Conservation (phyloP, 2,113 vertebrate genomes). For the Panthera tigris region DNA sequence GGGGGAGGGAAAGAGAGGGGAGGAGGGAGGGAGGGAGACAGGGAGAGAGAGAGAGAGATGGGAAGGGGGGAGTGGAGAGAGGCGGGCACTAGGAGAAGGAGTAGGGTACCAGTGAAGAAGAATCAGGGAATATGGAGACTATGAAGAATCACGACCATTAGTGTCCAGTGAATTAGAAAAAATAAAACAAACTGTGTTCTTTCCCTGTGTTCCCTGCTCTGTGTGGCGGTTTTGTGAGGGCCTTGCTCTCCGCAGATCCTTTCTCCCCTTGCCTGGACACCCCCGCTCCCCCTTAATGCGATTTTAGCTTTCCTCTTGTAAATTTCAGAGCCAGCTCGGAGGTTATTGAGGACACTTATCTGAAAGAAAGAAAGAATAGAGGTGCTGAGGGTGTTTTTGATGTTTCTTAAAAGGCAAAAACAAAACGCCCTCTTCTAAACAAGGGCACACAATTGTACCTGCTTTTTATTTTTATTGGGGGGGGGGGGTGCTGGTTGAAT, state of each 20-base stretch:
- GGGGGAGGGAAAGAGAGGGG: conserved; percentile 29
- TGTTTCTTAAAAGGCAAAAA: conserved; percentile 81
- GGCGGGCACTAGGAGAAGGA: background rate
- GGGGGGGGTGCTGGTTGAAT: background rate
- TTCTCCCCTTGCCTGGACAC: background rate
- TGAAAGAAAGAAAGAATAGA: conserved; percentile 67
- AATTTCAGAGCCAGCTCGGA: conserved; percentile 61
- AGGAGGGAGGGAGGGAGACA: background rate
- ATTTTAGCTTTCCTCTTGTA: conserved; percentile 64
- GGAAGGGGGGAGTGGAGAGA: background rate
- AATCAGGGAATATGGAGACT: background rate
- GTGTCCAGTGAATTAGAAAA: conserved; percentile 44
- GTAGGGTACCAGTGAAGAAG: background rate
- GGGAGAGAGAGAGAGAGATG: fast-evolving
- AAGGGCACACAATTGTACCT: conserved; percentile 71
- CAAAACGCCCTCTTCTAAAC: conserved; percentile 80
- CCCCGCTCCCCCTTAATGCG: background rate
- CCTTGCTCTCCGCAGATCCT: background rate
- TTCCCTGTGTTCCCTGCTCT: background rate
- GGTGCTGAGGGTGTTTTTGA: conserved; percentile 70
- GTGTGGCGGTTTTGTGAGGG: background rate
- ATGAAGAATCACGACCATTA: conserved; percentile 1
- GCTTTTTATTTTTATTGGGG: conserved; percentile 51
- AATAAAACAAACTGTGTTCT: conserved; percentile 35
- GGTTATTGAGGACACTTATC: conserved; percentile 73